Conservation (phyloP, 2,113 vertebrate genomes). For the Rattus rattus region DNA sequence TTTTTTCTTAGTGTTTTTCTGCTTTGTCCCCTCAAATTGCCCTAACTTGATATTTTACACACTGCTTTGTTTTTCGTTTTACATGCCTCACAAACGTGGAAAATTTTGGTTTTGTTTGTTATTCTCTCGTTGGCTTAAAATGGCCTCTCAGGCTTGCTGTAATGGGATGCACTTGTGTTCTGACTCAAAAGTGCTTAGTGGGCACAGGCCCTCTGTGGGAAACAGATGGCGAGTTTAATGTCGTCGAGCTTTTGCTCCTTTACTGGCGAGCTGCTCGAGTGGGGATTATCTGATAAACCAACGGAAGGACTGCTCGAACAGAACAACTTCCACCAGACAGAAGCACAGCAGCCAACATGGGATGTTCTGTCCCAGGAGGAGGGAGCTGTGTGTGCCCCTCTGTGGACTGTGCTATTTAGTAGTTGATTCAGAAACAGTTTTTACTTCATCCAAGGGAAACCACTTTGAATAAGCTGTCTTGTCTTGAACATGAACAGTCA, state of each 20-base stretch:
- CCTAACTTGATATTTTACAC: neutral
- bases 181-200: conserved; percentile 47
- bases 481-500: conserved; percentile 50
- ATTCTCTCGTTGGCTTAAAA: neutral
- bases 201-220: conserved; percentile 58
- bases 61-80: neutral
- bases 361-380: conserved; percentile 53
- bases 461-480: conserved; percentile 46
- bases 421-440: conserved; percentile 62
- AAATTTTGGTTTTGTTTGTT: neutral
- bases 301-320: conserved; percentile 46
- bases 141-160: neutral
- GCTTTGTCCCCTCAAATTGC: neutral
- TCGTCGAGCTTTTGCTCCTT: conserved; percentile 59
- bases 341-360: neutral
- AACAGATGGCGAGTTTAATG: conserved; percentile 67
- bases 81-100: neutral
- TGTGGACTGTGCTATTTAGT: neutral
- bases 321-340: conserved; percentile 48
- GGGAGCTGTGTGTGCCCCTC: neutral
- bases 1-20: neutral
- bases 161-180: neutral
- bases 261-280: conserved; percentile 74
- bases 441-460: conserved; percentile 51
- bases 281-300: conserved; percentile 67